These are phyloP conservation scores for Nasonia longicornis DNA, from an alignment of 1,140 invertebrate species.

Conservation along the genomic window DNA sequence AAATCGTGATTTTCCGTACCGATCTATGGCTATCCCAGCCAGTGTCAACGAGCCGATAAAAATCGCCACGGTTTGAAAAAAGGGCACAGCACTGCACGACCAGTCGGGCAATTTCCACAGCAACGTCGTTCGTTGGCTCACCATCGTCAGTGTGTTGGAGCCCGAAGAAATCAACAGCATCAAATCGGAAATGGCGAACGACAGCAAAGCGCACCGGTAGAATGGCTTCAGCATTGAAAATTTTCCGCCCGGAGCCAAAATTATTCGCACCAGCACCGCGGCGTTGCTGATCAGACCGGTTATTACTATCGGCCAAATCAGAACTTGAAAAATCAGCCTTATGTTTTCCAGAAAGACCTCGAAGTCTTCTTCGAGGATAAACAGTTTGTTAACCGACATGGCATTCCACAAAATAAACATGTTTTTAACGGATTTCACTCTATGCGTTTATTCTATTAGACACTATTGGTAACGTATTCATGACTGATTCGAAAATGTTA, in stretches of 20 bases:
- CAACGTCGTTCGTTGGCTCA: constrained; percentile 35
- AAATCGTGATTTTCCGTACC: constrained; percentile 56
- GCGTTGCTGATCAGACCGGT: constrained; percentile 51
- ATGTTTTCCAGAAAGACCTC: constrained; percentile 1
- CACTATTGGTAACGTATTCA: no score
- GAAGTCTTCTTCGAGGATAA: constrained; percentile 4
- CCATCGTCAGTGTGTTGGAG: constrained; percentile 45
- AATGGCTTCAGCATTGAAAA: constrained; percentile 51
- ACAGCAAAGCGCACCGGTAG: constrained; percentile 50
- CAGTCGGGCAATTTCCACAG: constrained; percentile 52
- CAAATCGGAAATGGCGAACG: constrained; percentile 53
- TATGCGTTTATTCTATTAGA: no score
- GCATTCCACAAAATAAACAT: constrained; percentile 3
- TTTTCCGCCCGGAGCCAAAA: constrained; percentile 34
- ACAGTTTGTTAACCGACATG: neutral
- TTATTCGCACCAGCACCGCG: constrained; percentile 50
- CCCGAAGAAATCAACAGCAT: constrained; percentile 49
- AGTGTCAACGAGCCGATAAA: constrained; percentile 68
- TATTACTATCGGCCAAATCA: constrained; percentile 53
- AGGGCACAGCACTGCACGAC: constrained; percentile 67
- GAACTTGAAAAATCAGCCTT: constrained; percentile 46
- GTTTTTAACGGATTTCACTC: neutral
- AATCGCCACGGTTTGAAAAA: constrained; percentile 67
- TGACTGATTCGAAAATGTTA: no score
- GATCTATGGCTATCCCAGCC: constrained; percentile 70